Percentiles rank a stretch among this genome's conserved stretches.
Evolutionary conservation across 2,888 invertebrate species (phyloP).

Genomic region (Meta bourneti): DNA sequence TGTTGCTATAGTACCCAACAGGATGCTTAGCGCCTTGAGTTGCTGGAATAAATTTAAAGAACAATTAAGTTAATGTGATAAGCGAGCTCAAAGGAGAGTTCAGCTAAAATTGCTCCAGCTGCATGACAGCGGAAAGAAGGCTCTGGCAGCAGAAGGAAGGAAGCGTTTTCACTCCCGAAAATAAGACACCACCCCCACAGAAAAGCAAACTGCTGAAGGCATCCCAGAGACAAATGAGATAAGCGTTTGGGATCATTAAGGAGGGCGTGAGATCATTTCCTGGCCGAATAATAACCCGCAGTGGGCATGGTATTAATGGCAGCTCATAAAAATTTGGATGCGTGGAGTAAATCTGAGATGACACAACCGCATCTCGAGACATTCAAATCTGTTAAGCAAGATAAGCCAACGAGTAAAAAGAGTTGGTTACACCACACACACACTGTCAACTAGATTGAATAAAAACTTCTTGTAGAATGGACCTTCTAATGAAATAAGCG

Average conservation of each 20-base stretch:
- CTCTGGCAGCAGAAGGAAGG: neutral
- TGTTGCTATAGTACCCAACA: neutral
- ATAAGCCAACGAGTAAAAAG: too few relatives aligned
- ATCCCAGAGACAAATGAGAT: constrained; percentile 8
- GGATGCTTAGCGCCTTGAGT: neutral
- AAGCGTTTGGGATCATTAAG: constrained; percentile 6
- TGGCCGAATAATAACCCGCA: constrained; percentile 6
- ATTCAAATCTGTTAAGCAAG: too few relatives aligned
- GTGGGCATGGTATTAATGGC: constrained; percentile 2
- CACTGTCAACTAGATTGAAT: too few relatives aligned
- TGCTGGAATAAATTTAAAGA: neutral
- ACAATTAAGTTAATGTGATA: neutral
- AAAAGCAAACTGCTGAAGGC: neutral
- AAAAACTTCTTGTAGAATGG: too few relatives aligned
- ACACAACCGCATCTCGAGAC: neutral
- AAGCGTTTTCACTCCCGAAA: neutral
- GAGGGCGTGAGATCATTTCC: constrained; percentile 20
- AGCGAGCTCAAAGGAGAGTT: neutral
- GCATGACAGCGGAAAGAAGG: too few relatives aligned
- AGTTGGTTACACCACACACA: too few relatives aligned
- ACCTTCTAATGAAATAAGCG: too few relatives aligned
- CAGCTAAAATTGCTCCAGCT: neutral
- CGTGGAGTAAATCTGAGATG: neutral
- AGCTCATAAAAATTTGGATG: neutral
- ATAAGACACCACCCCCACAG: neutral